Evolutionary conservation across 1,140 invertebrate species (phyloP), one percentile per base, ranked within the genome.

Genomic region (Pseudomyrmex pallidus): DNA sequence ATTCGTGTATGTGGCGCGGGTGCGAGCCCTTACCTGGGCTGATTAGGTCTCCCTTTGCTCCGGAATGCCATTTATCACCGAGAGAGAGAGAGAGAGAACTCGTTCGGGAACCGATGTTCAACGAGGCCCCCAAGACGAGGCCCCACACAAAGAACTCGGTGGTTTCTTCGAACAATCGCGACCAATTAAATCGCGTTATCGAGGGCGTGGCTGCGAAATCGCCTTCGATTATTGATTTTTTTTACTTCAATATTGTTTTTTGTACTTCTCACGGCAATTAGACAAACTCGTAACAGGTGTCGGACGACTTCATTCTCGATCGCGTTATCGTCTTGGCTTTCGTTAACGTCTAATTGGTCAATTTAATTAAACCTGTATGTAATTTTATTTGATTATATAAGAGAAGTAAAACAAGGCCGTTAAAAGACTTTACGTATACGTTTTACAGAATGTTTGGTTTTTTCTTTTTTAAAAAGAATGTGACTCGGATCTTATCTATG

Each of bases 41-140:
- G 86, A 88, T 87, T 85, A 85, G 83, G 61, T 54, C 57, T 22
- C 50, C 57, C 35, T 35, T 84, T 20, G 35, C 20, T 76, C 17
- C 64, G 83, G 85, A 88, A 87, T 82, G 87, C 57, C 72, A 87
- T 88, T 88, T 88, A 87, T 88, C 76, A 88, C 72, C 10, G 25
- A 25, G 25, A 25, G 25, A 25, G 25, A 52, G 63, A 20, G 46
- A 13, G 10, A 61, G 59, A 72, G n/a, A 35, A 15, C 17, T 66
- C 22, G 54, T n/a, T 22, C 52, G 20, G 54, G 12, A 67, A 44
- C 73, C 44, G 66, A 68, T 78, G 74, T 67, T n/a, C 56, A 64
- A 57, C 61, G 3, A 44, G 13, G 50, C 7, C 56, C 4, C 56
- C 9, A 8, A 67, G 15, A 4, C 13, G 15, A 13, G 56, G 63